phyloP scores from a whole-genome alignment of 2,113 vertebrate species.

The Pteruthius melanotis region DNA sequence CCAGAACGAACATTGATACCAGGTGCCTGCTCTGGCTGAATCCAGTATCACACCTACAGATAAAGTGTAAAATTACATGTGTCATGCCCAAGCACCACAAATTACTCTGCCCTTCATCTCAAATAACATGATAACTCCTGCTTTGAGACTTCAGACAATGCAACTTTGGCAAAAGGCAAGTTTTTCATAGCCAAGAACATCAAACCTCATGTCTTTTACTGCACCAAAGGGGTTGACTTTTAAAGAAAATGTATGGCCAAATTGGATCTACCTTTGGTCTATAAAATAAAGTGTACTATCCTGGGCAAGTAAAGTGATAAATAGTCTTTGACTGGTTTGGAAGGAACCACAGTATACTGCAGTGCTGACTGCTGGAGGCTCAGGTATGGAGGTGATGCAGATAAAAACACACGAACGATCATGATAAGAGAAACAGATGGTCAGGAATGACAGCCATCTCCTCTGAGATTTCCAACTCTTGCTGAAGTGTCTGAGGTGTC shows the following conservation, averaged over 20 bases:
- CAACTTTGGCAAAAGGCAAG: constrained; percentile 66
- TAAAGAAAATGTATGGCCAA: constrained; percentile 51
- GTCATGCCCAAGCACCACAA: constrained; percentile 64
- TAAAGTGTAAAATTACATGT: constrained; percentile 71
- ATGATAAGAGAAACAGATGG: background rate
- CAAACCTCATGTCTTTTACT: constrained; percentile 72
- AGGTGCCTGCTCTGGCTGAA: constrained; percentile 71
- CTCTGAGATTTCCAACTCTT: background rate
- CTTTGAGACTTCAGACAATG: constrained; percentile 70
- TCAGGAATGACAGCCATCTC: background rate
- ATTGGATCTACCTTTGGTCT: constrained; percentile 58
- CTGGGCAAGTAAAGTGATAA: constrained; percentile 21
- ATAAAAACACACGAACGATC: background rate
- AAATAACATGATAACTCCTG: constrained; percentile 74
- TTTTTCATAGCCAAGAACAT: constrained; percentile 70
- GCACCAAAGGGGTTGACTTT: constrained; percentile 37
- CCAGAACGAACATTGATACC: constrained; percentile 71
- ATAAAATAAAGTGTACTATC: constrained; percentile 47
- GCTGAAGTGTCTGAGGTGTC: background rate
- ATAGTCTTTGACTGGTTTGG: background rate
- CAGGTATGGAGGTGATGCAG: background rate
- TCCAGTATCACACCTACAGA: constrained; percentile 69
- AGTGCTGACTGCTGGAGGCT: background rate
- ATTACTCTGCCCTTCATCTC: constrained; percentile 71
- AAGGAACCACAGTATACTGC: background rate